Evolutionary conservation across 2,888 invertebrate species (phyloP).

Genomic region (Drosophila lutescens): DNA sequence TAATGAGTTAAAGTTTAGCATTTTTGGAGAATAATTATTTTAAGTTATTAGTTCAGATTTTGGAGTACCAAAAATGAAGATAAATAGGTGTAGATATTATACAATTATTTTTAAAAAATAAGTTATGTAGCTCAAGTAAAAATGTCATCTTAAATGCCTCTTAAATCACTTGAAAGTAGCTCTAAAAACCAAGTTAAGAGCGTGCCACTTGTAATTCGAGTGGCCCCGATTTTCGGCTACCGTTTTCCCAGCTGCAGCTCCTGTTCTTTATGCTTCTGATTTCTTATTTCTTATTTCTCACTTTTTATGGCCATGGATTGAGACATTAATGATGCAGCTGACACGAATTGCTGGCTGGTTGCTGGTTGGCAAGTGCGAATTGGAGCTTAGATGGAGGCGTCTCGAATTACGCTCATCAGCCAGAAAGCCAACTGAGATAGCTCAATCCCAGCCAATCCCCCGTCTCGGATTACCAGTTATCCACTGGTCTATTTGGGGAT

Average conservation of each 20-base stretch:
- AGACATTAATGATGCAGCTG: constrained; percentile 36
- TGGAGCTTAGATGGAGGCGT: constrained; percentile 55
- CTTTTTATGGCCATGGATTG: constrained; percentile 22
- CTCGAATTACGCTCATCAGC: constrained; percentile 54
- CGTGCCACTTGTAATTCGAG: constrained; percentile 52
- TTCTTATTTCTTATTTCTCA: background rate
- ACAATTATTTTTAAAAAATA: no score
- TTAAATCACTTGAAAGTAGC: constrained; percentile 1
- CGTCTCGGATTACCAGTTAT: constrained; percentile 55
- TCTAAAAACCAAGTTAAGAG: constrained; percentile 12
- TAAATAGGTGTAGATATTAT: background rate
- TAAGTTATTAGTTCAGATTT: no score
- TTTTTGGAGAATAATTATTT: no score
- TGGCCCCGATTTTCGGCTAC: constrained; percentile 27
- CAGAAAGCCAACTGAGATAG: constrained; percentile 25
- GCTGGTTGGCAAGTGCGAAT: constrained; percentile 55
- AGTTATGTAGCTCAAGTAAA: background rate
- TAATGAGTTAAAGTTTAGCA: no score
- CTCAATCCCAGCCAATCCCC: constrained; percentile 51
- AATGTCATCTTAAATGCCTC: background rate
- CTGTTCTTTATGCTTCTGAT: constrained; percentile 20
- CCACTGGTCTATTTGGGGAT: constrained; percentile 21
- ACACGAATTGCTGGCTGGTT: constrained; percentile 9
- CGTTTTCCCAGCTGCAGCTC: constrained; percentile 18
- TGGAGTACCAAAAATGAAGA: background rate